Evolutionary conservation across 2,888 invertebrate genomes (phyloP), one percentile per base, ranked within the genome.

Genomic region (Dicyrtomina minuta): DNA sequence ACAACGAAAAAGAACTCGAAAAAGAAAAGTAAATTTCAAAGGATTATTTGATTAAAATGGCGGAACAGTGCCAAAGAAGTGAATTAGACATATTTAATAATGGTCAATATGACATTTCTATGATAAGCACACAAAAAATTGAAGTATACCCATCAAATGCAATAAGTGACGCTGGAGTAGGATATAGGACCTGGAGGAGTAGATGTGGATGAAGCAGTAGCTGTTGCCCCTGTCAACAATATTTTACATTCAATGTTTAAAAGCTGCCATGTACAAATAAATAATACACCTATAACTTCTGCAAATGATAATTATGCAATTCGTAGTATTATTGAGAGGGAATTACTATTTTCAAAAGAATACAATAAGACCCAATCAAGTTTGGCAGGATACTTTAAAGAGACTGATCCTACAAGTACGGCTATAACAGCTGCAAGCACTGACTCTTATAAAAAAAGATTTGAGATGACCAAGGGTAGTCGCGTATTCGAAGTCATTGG

Each of bases 71-170:
- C 72, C 33, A 33, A 5, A 27, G 74, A 0, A 51, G 44, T 4
- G 74, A 74, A 60, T 59, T 68, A 1, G 68, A 70, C 27, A 3
- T 74, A 2, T 74, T 74, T 56, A 27, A 26, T 8, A 65, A 71
- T 12, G 44, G 59, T 4, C 65, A 61, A 0, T 73, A 69, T 39
- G 74, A 74, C 17, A 56, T 72, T 13, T 55, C 70, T 12, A 44
- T 72, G 0, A 2, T 26, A 1, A 61, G 60, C 1, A 59, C 62
- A 1, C n/a, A n/a, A n/a, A 6, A 12, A 6, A 33, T 3, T 1
- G 13, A 43, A 2, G 70, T 62, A 41, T 66, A 70, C 33, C 27
- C 59, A 10, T 62, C 71, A 13, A 60, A 22, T 0, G 12, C 66
- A 8, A 13, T 70, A 4, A 49, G 49, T 10, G 60, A 62, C 13